Evolutionary conservation across 2,113 vertebrate genomes (phyloP).

Genomic region (Chaetops frenatus): DNA sequence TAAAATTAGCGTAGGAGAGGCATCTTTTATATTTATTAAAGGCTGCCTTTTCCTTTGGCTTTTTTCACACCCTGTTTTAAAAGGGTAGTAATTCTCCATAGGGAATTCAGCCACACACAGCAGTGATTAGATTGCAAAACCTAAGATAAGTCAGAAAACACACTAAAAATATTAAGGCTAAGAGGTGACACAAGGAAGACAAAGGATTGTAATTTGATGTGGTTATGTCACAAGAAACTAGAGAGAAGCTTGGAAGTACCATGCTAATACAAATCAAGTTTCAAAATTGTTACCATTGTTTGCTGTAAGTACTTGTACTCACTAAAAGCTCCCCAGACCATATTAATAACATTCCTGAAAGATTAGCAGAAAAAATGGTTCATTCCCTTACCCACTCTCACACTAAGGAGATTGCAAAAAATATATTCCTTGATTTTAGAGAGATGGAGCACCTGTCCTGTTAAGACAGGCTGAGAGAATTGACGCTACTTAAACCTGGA

Average conservation of each 20-base stretch:
- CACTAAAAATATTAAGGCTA: neutral
- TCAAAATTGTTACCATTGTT: neutral
- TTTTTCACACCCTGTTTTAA: slow-evolving; percentile 4
- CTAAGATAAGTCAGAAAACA: neutral
- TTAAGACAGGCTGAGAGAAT: neutral
- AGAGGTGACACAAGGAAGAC: neutral
- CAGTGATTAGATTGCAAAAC: slow-evolving; percentile 1
- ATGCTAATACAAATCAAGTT: neutral
- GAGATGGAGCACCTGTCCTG: neutral
- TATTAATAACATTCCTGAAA: neutral
- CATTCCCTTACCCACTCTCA: neutral
- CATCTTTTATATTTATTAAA: slow-evolving; percentile 19
- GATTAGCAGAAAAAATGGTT: neutral
- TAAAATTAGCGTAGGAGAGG: neutral
- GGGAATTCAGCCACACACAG: neutral
- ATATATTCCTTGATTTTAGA: neutral
- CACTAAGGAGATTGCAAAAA: neutral
- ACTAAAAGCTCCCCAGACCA: neutral
- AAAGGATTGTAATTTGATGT: neutral
- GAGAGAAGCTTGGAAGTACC: neutral
- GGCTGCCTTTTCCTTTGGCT: neutral
- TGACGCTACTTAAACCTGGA: neutral
- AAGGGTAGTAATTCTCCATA: neutral
- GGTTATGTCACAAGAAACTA: neutral
- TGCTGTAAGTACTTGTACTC: neutral